Conservation (phyloP, 2,888 invertebrate genomes). For the Synanthedon vespiformis region DNA sequence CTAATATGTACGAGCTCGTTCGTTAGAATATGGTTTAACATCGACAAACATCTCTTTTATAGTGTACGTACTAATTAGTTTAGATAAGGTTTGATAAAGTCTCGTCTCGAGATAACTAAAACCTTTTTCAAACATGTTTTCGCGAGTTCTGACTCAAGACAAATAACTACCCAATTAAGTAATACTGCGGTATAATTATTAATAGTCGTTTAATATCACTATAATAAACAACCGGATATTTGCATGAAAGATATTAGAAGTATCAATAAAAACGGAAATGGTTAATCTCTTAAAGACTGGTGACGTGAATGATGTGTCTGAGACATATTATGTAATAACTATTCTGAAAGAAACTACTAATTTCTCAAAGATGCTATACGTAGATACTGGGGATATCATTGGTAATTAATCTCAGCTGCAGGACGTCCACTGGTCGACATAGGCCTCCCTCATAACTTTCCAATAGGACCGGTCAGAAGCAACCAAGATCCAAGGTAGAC, state of each 20-base stretch:
- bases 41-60: slow-evolving; percentile 45
- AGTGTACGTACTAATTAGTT: slow-evolving; percentile 43
- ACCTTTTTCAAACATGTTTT: slow-evolving; percentile 59
- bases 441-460: too few relatives aligned
- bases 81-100: slow-evolving; percentile 62
- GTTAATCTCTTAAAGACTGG: neutral
- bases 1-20: slow-evolving; percentile 46
- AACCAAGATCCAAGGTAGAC: too few relatives aligned
- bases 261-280: neutral
- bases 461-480: too few relatives aligned
- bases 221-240: slow-evolving; percentile 46
- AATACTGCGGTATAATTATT: slow-evolving; percentile 22
- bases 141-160: slow-evolving; percentile 55
- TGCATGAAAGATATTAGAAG: slow-evolving; percentile 6
- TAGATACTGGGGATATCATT: too few relatives aligned
- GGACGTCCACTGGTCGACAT: too few relatives aligned
- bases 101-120: slow-evolving; percentile 49
- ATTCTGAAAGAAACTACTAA: too few relatives aligned
- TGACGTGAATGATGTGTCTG: neutral
- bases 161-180: slow-evolving; percentile 25
- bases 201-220: slow-evolving; percentile 17
- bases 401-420: too few relatives aligned
- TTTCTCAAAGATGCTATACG: too few relatives aligned
- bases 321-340: slow-evolving; percentile 3
- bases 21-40: slow-evolving; percentile 42